Base-by-base conservation (phyloP, 1,140 invertebrate species). In the Himalopsyche phryganea region DNA sequence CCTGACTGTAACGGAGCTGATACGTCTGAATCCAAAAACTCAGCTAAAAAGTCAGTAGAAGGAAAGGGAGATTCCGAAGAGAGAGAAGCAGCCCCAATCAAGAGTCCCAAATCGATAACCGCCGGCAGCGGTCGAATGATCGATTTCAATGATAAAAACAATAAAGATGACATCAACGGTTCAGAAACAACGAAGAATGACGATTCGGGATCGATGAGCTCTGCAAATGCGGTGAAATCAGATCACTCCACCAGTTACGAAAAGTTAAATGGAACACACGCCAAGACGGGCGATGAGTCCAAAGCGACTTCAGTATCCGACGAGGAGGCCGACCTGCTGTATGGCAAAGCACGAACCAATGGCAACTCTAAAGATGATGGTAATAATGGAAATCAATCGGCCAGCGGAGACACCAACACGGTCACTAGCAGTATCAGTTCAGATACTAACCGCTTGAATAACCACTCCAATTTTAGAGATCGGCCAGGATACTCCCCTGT, bases 361-460 rank as follows among this genome's bases (percentile, higher is more conserved):
- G 17, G n/a, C 18, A 4, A 15, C n/a, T 13, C 15, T 5, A 40
- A 40, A 15, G 46, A 54, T 14, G 46, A 45, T 41, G 51, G 36
- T 17, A 42, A 54, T 7, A 54, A 54, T 18, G 41, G 41, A 6
- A 23, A 41, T 9, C 18, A 32, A 7, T 35, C 44, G 9, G 49
- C 45, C 9, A 52, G 45, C 7, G 51, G 38, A 4, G 56, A 63
- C 11, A 63, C 45, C 11, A 58, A 63, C 40, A 63, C 61, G 3
- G 50, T 63, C 14, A 62, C 60, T 11, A 63, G 61, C 50, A 63
- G 61, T 40, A 59, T 63, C 15, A 63, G 61, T 19, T 63, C 61
- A 0, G 61, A 63, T 13, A 63, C 61, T 4, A 63, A 63, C 20
- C 53, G 58, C 23, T 6, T 54, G 7, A 62, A 58, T 20, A 49